A percentile compares a stretch with the other conserved stretches of the same genome.
Conservation (phyloP, 2,888 invertebrate genomes). For the Campaea margaritaria region DNA sequence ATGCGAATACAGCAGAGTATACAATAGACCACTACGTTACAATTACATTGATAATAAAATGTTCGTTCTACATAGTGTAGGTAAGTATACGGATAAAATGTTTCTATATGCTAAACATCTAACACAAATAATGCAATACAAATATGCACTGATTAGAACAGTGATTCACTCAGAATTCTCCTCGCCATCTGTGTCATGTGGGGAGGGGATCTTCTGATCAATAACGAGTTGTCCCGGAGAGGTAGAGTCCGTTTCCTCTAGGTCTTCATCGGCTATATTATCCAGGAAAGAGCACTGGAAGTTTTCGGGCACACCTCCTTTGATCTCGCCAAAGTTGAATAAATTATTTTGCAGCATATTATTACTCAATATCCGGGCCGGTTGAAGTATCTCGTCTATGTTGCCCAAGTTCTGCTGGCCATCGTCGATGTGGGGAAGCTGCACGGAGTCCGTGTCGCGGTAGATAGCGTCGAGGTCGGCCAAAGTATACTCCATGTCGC, state of each 20-base stretch:
- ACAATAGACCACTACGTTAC: background rate
- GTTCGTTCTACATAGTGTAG: background rate
- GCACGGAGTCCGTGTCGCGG: slow-evolving; percentile 52
- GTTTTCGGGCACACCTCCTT: slow-evolving; percentile 39
- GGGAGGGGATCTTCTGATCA: slow-evolving; percentile 21
- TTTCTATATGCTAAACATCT: background rate
- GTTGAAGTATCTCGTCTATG: slow-evolving; percentile 24
- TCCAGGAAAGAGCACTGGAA: slow-evolving; percentile 43
- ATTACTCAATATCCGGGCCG: slow-evolving; percentile 40
- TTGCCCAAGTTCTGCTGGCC: slow-evolving; percentile 21
- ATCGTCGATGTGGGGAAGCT: slow-evolving; percentile 22
- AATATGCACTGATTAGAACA: too few relatives aligned
- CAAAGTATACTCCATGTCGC: slow-evolving; percentile 62
- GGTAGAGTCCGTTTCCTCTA: slow-evolving; percentile 24
- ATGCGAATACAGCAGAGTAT: background rate
- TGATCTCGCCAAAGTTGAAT: slow-evolving; percentile 35
- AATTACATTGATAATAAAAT: slow-evolving; percentile 1
- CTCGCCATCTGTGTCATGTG: slow-evolving; percentile 28
- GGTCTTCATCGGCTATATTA: slow-evolving; percentile 38
- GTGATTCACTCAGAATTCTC: slow-evolving; percentile 8
- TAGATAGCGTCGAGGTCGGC: slow-evolving; percentile 67
- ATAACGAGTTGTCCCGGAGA: slow-evolving; percentile 26
- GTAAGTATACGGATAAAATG: background rate
- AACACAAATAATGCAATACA: slow-evolving; percentile 1
- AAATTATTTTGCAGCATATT: too few relatives aligned